Evolutionary conservation across 2,888 invertebrate species (phyloP).

Genomic region (Drosophila diplacantha): DNA sequence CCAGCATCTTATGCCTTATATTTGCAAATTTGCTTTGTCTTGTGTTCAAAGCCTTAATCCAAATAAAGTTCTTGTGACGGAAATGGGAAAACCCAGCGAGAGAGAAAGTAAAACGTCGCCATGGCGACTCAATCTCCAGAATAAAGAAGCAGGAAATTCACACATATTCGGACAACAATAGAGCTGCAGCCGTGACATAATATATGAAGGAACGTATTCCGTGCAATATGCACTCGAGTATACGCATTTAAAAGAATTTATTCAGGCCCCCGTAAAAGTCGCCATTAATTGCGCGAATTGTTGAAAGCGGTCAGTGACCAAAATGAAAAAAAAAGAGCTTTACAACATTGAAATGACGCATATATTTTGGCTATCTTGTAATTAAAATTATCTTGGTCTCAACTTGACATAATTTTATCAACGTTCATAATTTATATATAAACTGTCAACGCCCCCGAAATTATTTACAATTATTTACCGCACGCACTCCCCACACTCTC

Average conservation of each 20-base stretch:
- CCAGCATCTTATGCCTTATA: background rate
- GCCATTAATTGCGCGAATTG: conserved; percentile 16
- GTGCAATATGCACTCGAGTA: conserved; percentile 1
- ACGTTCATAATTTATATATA: conserved; percentile 22
- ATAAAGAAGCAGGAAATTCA: conserved; percentile 40
- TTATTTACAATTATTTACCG: conserved; percentile 1
- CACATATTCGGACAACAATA: conserved; percentile 12
- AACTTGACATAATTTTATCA: conserved; percentile 36
- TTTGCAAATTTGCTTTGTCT: background rate
- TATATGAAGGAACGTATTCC: conserved; percentile 15
- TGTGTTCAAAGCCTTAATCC: conserved; percentile 1
- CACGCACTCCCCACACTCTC: conserved; percentile 8
- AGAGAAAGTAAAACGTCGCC: background rate
- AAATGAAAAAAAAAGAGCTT: background rate
- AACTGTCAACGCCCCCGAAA: conserved; percentile 25
- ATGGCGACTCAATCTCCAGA: conserved; percentile 11
- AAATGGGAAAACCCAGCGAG: conserved; percentile 20
- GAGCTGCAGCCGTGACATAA: conserved; percentile 33
- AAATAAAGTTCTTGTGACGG: conserved; percentile 19
- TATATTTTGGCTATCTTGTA: conserved; percentile 14
- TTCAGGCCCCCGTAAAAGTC: conserved; percentile 1
- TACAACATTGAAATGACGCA: conserved; percentile 13
- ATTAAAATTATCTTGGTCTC: conserved; percentile 5
- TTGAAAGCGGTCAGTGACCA: conserved; percentile 37
- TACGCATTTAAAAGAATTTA: conserved; percentile 12